phyloP scores from a whole-genome alignment of 2,888 invertebrate species.

The Leucoma salicis region DNA sequence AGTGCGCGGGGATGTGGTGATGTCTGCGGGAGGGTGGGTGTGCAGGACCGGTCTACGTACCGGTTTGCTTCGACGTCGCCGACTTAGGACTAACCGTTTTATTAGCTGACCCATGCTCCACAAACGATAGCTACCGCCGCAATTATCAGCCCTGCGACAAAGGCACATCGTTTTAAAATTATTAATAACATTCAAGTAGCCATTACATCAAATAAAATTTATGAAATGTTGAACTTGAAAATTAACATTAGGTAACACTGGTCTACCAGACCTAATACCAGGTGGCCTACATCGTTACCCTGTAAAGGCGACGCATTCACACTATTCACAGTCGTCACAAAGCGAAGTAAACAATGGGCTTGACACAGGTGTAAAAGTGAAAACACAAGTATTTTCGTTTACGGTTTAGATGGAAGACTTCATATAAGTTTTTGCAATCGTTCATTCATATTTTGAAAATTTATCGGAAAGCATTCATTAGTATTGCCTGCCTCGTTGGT shows the following conservation, averaged over 20 bases:
- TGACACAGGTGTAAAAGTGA: constrained; percentile 70
- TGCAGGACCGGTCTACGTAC: constrained; percentile 72
- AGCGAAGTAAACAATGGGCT: constrained; percentile 60
- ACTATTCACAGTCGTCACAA: constrained; percentile 38
- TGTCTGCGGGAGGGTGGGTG: constrained; percentile 45
- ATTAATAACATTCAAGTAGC: constrained; percentile 14
- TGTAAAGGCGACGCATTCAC: constrained; percentile 34
- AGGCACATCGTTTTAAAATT: constrained; percentile 21
- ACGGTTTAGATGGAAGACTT: constrained; percentile 31
- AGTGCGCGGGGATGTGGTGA: constrained; percentile 53
- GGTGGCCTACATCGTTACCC: constrained; percentile 38
- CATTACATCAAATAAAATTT: background rate
- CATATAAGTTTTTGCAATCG: constrained; percentile 36
- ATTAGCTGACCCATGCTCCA: constrained; percentile 76
- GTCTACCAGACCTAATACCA: constrained; percentile 26
- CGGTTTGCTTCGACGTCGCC: constrained; percentile 72
- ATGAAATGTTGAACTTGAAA: constrained; percentile 25
- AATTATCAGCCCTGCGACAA: constrained; percentile 45
- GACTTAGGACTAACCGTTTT: constrained; percentile 78
- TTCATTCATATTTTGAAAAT: constrained; percentile 16
- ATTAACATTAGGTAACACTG: constrained; percentile 23
- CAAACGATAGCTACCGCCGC: constrained; percentile 64
- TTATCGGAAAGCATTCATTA: too few species aligned
- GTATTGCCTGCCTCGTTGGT: too few species aligned
- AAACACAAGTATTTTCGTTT: constrained; percentile 53